phyloP scores from a whole-genome alignment of 2,888 invertebrate genomes.

The Latrodectus elegans region DNA sequence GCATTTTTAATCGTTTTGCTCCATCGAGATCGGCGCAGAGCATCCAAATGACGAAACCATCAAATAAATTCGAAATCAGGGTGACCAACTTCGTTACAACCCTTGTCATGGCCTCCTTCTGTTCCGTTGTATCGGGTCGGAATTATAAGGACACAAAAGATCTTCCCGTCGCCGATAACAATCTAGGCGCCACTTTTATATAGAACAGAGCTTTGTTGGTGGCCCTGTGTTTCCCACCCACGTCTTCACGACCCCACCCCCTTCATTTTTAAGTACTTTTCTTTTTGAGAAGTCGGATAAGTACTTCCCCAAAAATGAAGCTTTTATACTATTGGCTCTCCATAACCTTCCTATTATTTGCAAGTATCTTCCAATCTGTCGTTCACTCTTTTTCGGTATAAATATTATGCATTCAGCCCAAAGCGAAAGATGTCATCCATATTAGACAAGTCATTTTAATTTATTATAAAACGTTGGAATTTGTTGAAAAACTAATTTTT shows the following conservation, averaged over 20 bases:
- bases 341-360: background rate
- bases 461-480: too few relatives aligned
- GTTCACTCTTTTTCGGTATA: too few relatives aligned
- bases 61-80: too few relatives aligned
- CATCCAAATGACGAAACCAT: too few relatives aligned
- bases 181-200: constrained; percentile 44
- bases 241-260: background rate
- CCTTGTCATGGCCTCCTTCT: constrained; percentile 23
- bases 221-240: constrained; percentile 41
- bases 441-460: too few relatives aligned
- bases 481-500: too few relatives aligned
- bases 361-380: too few relatives aligned
- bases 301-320: background rate
- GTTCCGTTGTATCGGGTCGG: constrained; percentile 7
- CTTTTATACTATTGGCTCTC: background rate
- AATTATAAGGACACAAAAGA: constrained; percentile 8
- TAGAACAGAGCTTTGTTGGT: constrained; percentile 40
- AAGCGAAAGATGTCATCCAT: too few relatives aligned
- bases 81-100: constrained; percentile 10
- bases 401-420: too few relatives aligned
- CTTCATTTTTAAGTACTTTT: constrained; percentile 14
- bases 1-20: too few relatives aligned
- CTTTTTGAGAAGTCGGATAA: background rate
- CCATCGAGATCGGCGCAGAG: too few relatives aligned
- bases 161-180: constrained; percentile 17